phyloP scores from a whole-genome alignment of 2,113 vertebrate genomes.

The Otus sunia region DNA sequence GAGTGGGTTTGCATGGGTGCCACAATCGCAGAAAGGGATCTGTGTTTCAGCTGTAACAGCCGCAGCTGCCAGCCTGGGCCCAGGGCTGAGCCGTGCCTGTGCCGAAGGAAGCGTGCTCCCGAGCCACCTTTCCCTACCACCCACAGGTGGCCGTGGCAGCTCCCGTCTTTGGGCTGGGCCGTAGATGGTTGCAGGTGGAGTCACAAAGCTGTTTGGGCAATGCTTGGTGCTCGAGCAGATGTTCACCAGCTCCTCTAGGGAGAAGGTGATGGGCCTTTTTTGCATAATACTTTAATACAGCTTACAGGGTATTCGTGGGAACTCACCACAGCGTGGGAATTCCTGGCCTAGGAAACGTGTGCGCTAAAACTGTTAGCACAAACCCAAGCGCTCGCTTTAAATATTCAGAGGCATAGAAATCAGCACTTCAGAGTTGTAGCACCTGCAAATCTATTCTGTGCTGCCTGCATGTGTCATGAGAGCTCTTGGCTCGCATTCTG shows the following conservation, averaged over 20 bases:
- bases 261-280: background rate
- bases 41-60: background rate
- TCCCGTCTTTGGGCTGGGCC: background rate
- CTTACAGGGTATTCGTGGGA: slow-evolving; percentile 34
- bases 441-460: background rate
- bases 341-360: background rate
- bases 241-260: background rate
- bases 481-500: background rate
- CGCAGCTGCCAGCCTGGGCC: background rate
- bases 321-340: slow-evolving; percentile 19
- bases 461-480: background rate
- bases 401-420: slow-evolving; percentile 14
- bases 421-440: slow-evolving; percentile 16
- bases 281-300: slow-evolving; percentile 42
- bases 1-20: background rate
- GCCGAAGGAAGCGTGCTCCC: background rate
- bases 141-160: background rate
- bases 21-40: background rate
- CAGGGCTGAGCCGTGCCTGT: background rate
- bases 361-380: background rate
- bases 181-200: background rate
- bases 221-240: background rate
- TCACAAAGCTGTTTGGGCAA: background rate
- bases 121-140: background rate
- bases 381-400: background rate